Percentiles rank a stretch among this genome's conserved stretches.
Conservation (phyloP, 2,113 vertebrate species). For the Callorhinus ursinus region DNA sequence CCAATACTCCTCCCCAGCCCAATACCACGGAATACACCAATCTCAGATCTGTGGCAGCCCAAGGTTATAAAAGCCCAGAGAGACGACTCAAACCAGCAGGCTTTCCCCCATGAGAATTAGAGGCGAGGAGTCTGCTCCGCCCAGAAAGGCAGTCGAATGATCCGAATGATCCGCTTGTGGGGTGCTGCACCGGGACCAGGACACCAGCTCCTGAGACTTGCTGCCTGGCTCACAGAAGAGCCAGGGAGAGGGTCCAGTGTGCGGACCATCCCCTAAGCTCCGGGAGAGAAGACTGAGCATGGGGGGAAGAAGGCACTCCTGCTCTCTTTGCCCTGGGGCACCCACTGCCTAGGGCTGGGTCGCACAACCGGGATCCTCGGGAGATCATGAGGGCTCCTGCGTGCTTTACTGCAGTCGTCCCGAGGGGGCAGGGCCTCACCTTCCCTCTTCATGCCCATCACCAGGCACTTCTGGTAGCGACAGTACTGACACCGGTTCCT, state of each 20-base stretch:
- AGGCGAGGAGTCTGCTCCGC: background rate
- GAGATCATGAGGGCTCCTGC: background rate
- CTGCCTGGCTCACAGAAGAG: background rate
- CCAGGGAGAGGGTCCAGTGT: accelerated
- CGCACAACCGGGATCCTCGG: accelerated
- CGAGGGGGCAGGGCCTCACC: conserved; percentile 82
- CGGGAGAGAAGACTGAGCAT: accelerated
- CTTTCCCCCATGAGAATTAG: background rate
- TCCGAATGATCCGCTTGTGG: accelerated
- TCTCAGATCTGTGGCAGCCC: background rate
- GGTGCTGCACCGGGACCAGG: accelerated
- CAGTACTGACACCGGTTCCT: conserved; percentile 99
- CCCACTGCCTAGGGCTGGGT: background rate
- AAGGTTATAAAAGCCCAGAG: background rate
- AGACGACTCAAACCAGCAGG: background rate
- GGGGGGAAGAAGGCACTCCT: background rate
- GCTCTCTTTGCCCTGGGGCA: background rate
- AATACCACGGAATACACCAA: background rate
- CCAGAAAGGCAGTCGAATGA: background rate
- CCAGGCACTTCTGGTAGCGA: conserved; percentile 99
- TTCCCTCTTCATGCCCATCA: conserved; percentile 98
- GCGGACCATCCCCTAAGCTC: background rate
- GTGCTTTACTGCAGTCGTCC: too few species aligned
- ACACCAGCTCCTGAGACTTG: background rate
- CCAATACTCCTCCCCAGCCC: background rate